phyloP scores from a whole-genome alignment of 1,140 invertebrate genomes.

The Diuraphis noxia region DNA sequence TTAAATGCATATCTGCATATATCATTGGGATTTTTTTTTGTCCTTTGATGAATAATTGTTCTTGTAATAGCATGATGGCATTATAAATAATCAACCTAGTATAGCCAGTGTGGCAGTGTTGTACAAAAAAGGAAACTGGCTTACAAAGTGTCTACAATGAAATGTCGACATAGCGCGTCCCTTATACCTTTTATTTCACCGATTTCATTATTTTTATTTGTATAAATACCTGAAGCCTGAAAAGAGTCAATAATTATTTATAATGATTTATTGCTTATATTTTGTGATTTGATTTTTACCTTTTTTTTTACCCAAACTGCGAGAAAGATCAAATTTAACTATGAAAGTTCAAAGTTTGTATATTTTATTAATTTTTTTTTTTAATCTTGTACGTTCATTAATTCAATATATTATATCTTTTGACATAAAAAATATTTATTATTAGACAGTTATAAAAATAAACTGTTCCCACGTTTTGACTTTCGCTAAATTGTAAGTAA shows the following conservation, averaged over 20 bases:
- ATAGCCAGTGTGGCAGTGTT: neutral
- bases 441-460: conserved; percentile 7
- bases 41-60: neutral
- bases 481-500: neutral
- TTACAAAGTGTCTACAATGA: neutral
- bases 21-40: neutral
- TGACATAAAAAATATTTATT: neutral
- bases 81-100: neutral
- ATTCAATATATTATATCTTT: neutral
- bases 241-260: neutral
- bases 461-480: conserved; percentile 1
- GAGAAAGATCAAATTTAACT: too few relatives aligned
- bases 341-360: neutral
- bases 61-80: neutral
- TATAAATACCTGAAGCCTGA: neutral
- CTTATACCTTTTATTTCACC: neutral
- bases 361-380: neutral
- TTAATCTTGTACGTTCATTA: neutral
- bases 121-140: neutral
- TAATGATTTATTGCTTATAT: neutral
- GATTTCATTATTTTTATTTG: neutral
- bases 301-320: too few relatives aligned
- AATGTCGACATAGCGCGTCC: too few relatives aligned
- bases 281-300: conserved; percentile 5
- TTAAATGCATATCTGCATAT: neutral